Evolutionary conservation across 1,140 invertebrate species (phyloP), one percentile per base, ranked within the genome.

Genomic region (Caerostris darwini): DNA sequence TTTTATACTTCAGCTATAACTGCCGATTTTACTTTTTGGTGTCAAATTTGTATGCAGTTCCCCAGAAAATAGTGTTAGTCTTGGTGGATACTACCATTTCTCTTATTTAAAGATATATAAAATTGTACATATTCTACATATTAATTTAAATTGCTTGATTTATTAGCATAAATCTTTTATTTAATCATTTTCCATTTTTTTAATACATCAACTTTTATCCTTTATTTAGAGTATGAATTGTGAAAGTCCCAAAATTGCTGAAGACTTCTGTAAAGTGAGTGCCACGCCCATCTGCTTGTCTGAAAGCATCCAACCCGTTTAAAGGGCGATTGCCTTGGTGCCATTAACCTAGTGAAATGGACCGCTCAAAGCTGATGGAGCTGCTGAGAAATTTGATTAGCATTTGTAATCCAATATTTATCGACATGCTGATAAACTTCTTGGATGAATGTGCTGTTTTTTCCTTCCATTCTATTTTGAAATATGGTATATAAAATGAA

Each of bases 191-290:
- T 34, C 34, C 34, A 34, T 34, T 34, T 34, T 34, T 34, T 34
- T 34, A 34, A 34, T 34, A 34, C 34, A n/a, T n/a, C n/a, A n/a
- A n/a, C n/a, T 87, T 61, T 50, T 61, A 50, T 34, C 34, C 34
- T 83, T 69, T 57, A 56, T 91, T 81, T 53, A 91, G 90, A 81
- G 34, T 91, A 71, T 64, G 85, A 69, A 88, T 54, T 88, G 85
- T 89, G 92, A 94, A 54, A 88, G 50, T 69, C 53, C 69, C 57
- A 88, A 89, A 89, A 86, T 94, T 61, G 7, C 67, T 3, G 92
- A 89, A 7, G 92, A 89, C 4, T 88, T 94, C n/a, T 94, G 92
- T 19, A 94, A 94, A 94, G n/a, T 64, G 17, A 81, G 67, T 94
- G 92, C 92, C 67, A 82, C 92, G 6, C 56, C 92, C 5, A 94